Conservation (phyloP, 2,113 vertebrate species). For the Anoplopoma fimbria region DNA sequence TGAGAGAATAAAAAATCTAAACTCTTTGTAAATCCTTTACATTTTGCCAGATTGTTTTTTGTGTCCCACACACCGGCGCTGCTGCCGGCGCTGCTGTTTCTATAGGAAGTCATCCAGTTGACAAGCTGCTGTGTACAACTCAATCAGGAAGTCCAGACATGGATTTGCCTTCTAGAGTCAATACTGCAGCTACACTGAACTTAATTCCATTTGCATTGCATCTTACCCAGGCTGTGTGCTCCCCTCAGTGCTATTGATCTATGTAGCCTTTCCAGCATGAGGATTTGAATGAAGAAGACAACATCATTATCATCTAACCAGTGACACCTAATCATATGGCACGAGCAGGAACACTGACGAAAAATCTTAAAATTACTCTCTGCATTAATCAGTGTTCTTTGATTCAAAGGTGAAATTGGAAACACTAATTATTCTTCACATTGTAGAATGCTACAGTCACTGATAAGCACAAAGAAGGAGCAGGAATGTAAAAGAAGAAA, state of each 20-base stretch:
- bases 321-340: slow-evolving; percentile 27
- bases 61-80: slow-evolving; percentile 10
- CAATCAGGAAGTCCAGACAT: slow-evolving; percentile 54
- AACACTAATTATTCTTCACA: slow-evolving; percentile 17
- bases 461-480: slow-evolving; percentile 17
- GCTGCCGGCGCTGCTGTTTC: slow-evolving; percentile 4
- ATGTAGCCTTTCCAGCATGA: slow-evolving; percentile 20
- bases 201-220: slow-evolving; percentile 59
- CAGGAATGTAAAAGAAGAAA: neutral
- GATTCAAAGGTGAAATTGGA: slow-evolving; percentile 30
- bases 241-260: slow-evolving; percentile 61
- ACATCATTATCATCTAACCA: slow-evolving; percentile 47
- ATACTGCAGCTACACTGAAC: slow-evolving; percentile 53
- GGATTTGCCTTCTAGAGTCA: slow-evolving; percentile 56
- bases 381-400: slow-evolving; percentile 21
- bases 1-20: slow-evolving; percentile 36
- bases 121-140: slow-evolving; percentile 38
- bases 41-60: slow-evolving; percentile 16
- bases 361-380: slow-evolving; percentile 28
- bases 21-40: slow-evolving; percentile 8
- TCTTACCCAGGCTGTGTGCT: neutral
- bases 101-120: slow-evolving; percentile 48
- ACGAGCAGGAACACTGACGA: neutral
- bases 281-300: slow-evolving; percentile 18
- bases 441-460: slow-evolving; percentile 30